Evolutionary conservation across 2,797 vertebrate species (phyloP), one percentile per base, ranked within the genome.

Genomic region (Chiloscyllium punctatum): DNA sequence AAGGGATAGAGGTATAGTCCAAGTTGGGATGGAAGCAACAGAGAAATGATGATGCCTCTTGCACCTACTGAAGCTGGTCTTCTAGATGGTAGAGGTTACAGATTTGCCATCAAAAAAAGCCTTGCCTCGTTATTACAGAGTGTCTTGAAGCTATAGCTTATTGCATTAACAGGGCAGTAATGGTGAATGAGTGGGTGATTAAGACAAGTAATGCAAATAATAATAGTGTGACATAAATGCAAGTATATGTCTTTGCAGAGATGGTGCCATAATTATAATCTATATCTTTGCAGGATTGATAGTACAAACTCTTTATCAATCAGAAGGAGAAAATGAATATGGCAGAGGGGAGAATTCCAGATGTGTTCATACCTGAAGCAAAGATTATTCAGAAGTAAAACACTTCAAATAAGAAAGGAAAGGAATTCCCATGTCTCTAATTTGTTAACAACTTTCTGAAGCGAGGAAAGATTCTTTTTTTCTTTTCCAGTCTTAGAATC

Each of bases 401-500:
- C 66, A 25, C 21, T 68, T n/a, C n/a, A 42, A n/a, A 33, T 53
- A 30, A 25, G 86, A n/a, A 90, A 33, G 87, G 87, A 90, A n/a
- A 30, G n/a, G 57, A 62, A 90, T 16, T 66, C 33, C 27, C 23
- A 16, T 90, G 57, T 62, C 15, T 33, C 33, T 90, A 90, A n/a
- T 90, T 66, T 62, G 16, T 33, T 62, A 90, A 90, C n/a, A 92
- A 42, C n/a, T 69, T 23, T 92, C 23, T n/a, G n/a, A 92, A 69
- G 66, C 90, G 23, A n/a, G 37, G 18, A 69, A 42, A 37, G 33
- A 25, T 3, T 68, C n/a, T 37, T 37, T 16, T 16, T 68, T 68
- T 68, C 57, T 68, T 68, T 92, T 48, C 90, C 88, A 7, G 62
- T 66, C 68, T 92, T 92, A 92, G 90, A 92, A 69, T 92, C 69